A percentile compares a stretch with the other conserved stretches of the same genome.
Evolutionary conservation across 2,797 vertebrate genomes (phyloP).

Genomic region (Sphenopsis melanotis): DNA sequence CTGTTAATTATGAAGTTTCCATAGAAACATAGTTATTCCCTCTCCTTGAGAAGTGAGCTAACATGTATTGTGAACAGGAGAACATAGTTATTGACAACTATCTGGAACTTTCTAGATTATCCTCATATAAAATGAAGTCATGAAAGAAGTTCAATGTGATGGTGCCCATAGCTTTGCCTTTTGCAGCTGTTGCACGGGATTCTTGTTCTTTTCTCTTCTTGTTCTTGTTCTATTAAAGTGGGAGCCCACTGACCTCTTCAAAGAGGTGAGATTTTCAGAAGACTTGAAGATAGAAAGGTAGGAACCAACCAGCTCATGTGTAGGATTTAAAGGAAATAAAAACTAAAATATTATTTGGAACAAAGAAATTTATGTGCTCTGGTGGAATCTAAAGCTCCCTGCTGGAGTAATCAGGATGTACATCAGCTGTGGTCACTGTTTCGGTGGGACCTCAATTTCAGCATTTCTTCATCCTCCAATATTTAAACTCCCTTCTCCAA

Average conservation of each 20-base stretch:
- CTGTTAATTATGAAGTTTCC: slow-evolving; percentile 19
- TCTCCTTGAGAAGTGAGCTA: neutral
- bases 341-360: neutral
- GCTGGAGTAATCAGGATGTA: neutral
- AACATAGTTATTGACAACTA: neutral
- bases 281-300: neutral
- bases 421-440: neutral
- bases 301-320: accelerated
- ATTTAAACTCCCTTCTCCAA: neutral
- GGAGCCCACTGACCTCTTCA: neutral
- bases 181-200: neutral
- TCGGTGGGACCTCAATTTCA: neutral
- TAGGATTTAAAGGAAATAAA: neutral
- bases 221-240: neutral
- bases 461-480: neutral
- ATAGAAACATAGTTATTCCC: neutral
- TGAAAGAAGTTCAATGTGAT: neutral
- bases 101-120: neutral
- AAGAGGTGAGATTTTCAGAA: neutral
- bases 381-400: neutral
- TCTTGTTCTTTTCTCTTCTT: neutral
- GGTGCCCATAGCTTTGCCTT: neutral
- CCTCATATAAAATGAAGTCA: neutral
- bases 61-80: neutral
- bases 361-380: neutral